These are phyloP conservation scores for Daptonema setosum DNA, from an alignment of 2,888 invertebrate species.

Conservation along the genomic window DNA sequence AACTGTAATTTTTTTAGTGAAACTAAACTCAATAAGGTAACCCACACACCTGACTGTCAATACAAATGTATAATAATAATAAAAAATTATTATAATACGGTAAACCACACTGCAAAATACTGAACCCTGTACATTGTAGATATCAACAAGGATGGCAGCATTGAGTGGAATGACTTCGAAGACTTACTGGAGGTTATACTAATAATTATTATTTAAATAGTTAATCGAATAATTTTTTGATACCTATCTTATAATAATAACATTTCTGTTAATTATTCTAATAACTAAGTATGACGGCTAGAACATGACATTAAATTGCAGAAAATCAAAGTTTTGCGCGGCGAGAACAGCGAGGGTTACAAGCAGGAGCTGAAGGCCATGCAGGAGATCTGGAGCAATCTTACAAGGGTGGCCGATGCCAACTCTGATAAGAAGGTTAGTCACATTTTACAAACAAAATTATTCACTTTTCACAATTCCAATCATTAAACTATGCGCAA, in stretches of 20 bases:
- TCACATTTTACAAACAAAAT: too few relatives aligned
- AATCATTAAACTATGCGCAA: too few relatives aligned
- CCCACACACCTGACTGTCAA: too few relatives aligned
- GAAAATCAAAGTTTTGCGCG: neutral
- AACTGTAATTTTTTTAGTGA: too few relatives aligned
- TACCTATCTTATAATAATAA: too few relatives aligned
- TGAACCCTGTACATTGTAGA: neutral
- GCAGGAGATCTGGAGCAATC: neutral
- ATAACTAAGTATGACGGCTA: too few relatives aligned
- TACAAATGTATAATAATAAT: too few relatives aligned
- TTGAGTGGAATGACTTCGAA: neutral
- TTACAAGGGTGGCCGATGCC: neutral
- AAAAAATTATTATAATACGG: neutral
- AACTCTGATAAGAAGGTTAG: neutral
- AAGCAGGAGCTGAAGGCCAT: neutral
- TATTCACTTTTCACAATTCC: too few relatives aligned
- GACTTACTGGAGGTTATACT: neutral
- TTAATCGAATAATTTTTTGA: too few relatives aligned
- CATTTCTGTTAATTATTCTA: too few relatives aligned
- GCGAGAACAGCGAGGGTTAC: neutral
- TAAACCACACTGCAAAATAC: neutral
- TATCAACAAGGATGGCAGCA: neutral
- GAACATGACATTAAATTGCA: too few relatives aligned
- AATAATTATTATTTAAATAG: neutral
- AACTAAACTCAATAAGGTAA: too few relatives aligned